Percentiles rank a stretch among this genome's conserved stretches.
Evolutionary conservation across 2,797 vertebrate genomes (phyloP).

Genomic region (Strix occidentalis): DNA sequence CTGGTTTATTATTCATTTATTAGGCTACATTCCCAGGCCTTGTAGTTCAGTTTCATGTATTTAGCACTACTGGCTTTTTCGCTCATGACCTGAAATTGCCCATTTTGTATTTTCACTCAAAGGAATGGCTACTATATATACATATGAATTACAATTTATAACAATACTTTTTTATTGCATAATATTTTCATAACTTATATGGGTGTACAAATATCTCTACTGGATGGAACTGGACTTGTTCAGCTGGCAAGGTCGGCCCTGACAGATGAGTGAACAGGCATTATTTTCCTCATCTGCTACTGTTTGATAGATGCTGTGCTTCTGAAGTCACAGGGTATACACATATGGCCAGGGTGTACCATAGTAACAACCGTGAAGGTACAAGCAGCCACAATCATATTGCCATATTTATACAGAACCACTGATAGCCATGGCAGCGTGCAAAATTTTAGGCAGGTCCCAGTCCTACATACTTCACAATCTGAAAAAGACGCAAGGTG

Average conservation of each 20-base stretch:
- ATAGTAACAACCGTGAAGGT: neutral
- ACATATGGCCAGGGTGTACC: neutral
- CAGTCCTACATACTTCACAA: neutral
- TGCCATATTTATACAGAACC: neutral
- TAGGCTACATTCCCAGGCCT: conserved; percentile 25
- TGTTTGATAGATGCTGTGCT: neutral
- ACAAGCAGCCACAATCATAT: neutral
- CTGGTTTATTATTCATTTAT: conserved; percentile 14
- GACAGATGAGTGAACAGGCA: neutral
- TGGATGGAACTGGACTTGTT: neutral
- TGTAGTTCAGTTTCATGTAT: neutral
- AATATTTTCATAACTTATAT: neutral
- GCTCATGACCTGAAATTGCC: neutral
- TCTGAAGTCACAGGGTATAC: neutral
- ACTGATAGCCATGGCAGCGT: neutral
- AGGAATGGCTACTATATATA: neutral
- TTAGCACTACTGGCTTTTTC: neutral
- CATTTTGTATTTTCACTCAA: neutral
- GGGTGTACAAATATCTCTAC: neutral
- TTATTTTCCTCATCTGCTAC: neutral
- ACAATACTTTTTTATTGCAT: neutral
- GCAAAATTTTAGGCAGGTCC: neutral
- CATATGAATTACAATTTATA: neutral
- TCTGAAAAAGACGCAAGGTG: neutral
- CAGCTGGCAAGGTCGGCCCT: neutral